Evolutionary conservation across 1,140 invertebrate genomes (phyloP), one percentile per base, ranked within the genome.

Genomic region (Drosophila mayri): DNA sequence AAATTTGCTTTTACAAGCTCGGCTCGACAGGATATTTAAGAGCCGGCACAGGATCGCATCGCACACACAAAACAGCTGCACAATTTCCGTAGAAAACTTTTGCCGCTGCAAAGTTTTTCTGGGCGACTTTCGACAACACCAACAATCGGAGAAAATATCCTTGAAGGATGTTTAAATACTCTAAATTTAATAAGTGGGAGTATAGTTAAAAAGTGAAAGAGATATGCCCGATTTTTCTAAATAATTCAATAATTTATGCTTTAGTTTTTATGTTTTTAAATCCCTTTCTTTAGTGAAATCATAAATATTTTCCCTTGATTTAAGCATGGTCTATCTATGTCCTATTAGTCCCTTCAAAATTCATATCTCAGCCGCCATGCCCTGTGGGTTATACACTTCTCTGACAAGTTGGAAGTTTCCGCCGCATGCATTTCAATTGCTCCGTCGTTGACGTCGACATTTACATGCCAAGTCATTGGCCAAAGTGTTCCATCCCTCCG

Each of bases 401-500:
- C 20, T 40, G 68, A 73, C 71, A 79, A 80, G 84, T 83, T 76
- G 61, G 18, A 77, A 77, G 71, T 73, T 76, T 66, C 57, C 63
- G 84, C 80, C 77, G 85, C 84, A 78, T 88, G 84, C 84, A 88
- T 81, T 88, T 88, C 84, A 84, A 88, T 84, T 90, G 80, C 84
- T 80, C 40, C 50, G 52, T 32, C 61, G 10, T 28, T 22, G 72
- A 32, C 40, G 73, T 70, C 84, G 80, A 83, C 84, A 87, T 87
- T 87, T 87, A 88, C 84, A 90, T 88, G 84, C 52, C 85, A 84
- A 90, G 80, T 80, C 84, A 88, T 80, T 88, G 76, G 73, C 63
- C 77, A 78, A 70, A 60, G 66, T 43, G 22, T 38, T 25, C 65
- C 14, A 11, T 28, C 50, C 65, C 20, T 22, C 20, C 18, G 22